These are phyloP conservation scores for Melieria picta DNA, from an alignment of 2,888 invertebrate species.

Conservation along the genomic window DNA sequence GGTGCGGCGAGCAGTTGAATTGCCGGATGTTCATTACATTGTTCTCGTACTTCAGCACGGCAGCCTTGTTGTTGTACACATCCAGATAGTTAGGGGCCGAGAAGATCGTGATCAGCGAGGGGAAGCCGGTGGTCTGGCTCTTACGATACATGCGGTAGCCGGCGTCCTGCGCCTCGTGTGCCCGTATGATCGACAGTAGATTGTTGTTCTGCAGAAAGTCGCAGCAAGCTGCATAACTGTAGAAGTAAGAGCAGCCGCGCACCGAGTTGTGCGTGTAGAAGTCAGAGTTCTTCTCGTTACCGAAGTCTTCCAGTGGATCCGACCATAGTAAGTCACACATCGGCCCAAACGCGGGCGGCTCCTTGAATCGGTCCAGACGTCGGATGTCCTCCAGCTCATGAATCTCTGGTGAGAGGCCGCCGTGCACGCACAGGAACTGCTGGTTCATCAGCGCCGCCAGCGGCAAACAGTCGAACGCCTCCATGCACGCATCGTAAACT, in stretches of 20 bases:
- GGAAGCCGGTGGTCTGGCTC: slow-evolving; percentile 99
- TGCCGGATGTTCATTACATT: slow-evolving; percentile 99
- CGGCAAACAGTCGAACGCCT: slow-evolving; percentile 99
- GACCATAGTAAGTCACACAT: slow-evolving; percentile 99
- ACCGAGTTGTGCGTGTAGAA: slow-evolving; percentile 99
- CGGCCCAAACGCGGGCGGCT: slow-evolving; percentile 98
- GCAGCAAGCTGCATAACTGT: slow-evolving; percentile 99
- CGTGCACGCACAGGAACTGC: slow-evolving; percentile 99
- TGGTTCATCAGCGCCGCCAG: slow-evolving; percentile 99
- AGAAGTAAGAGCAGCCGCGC: slow-evolving; percentile 98
- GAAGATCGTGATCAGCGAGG: slow-evolving; percentile 99
- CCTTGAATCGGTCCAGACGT: slow-evolving; percentile 98
- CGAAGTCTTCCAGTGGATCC: slow-evolving; percentile 99
- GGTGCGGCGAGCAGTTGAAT: slow-evolving; percentile 99
- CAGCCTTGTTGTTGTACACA: slow-evolving; percentile 99
- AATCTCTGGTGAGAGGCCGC: slow-evolving; percentile 98
- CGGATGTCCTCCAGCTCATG: slow-evolving; percentile 98
- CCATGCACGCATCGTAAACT: slow-evolving; percentile 99
- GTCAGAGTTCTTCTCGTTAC: slow-evolving; percentile 95
- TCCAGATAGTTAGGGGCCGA: slow-evolving; percentile 99
- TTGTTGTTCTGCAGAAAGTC: slow-evolving; percentile 99
- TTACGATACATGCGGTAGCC: slow-evolving; percentile 99
- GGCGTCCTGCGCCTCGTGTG: slow-evolving; percentile 99
- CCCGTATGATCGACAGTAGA: slow-evolving; percentile 98
- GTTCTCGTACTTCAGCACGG: slow-evolving; percentile 99